Evolutionary conservation across 1,140 invertebrate genomes (phyloP).

Genomic region (Reticulitermes speratus): DNA sequence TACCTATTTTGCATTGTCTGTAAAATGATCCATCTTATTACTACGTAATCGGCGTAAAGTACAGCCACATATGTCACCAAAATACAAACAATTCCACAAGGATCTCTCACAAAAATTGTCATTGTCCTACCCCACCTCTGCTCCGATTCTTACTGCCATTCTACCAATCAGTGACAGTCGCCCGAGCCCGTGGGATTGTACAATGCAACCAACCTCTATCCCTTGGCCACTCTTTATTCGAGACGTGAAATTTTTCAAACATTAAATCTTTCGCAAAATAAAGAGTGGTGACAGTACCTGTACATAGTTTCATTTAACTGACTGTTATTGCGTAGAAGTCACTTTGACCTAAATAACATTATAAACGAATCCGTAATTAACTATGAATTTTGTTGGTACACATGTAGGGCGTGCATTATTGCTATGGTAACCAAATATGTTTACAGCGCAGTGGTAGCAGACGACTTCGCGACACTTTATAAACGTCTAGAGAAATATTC

Average conservation of each 20-base stretch:
- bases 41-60: constrained; percentile 89
- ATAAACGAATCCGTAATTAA: not conserved
- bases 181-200: not conserved
- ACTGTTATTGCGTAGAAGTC: not conserved
- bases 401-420: not conserved
- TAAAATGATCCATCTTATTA: constrained; percentile 81
- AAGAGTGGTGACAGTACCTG: too few species aligned
- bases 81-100: constrained; percentile 85
- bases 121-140: not conserved
- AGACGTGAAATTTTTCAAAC: too few species aligned
- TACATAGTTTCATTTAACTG: too few species aligned
- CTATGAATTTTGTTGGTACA: not conserved
- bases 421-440: not conserved
- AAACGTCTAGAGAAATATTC: not conserved
- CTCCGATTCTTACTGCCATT: not conserved
- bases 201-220: not conserved
- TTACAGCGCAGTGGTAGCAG: not conserved
- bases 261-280: too few species aligned
- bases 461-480: not conserved
- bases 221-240: too few species aligned
- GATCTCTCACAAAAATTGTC: constrained; percentile 66
- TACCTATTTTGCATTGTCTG: constrained; percentile 81
- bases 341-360: not conserved
- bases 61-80: constrained; percentile 80
- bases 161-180: not conserved